Percentiles rank a stretch among this genome's conserved stretches.
Evolutionary conservation across 2,797 vertebrate genomes (phyloP).

Genomic region (Thamnophis elegans): DNA sequence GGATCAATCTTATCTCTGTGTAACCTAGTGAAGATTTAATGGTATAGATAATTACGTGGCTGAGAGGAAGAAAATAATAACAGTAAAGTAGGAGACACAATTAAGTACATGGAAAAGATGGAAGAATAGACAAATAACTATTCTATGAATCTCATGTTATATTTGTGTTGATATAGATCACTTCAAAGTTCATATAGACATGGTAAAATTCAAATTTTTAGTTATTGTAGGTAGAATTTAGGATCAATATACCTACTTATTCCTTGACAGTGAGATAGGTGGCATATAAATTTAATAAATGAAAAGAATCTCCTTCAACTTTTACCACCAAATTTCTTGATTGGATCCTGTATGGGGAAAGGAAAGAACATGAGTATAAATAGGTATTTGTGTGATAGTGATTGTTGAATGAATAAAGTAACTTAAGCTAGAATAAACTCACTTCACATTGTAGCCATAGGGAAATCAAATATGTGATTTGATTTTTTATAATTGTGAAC

Average conservation of each 20-base stretch:
- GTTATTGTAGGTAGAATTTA: not conserved
- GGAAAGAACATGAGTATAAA: not conserved
- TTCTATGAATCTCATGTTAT: not conserved
- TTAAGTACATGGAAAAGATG: not conserved
- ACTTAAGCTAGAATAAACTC: not conserved
- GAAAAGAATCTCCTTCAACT: not conserved
- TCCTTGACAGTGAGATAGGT: not conserved
- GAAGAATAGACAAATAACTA: not conserved
- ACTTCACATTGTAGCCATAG: not conserved
- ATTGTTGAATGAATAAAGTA: not conserved
- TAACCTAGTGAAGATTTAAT: not conserved
- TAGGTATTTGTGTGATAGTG: not conserved
- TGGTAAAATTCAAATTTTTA: not conserved
- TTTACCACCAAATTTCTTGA: not conserved
- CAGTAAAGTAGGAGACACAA: not conserved
- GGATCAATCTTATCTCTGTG: not conserved
- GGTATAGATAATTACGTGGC: not conserved
- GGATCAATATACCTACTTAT: not conserved
- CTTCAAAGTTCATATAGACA: not conserved
- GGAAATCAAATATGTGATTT: not conserved
- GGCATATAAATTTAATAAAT: not conserved
- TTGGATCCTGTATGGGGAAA: not conserved
- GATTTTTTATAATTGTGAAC: not conserved
- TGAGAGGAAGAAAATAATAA: not conserved
- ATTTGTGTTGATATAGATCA: not conserved